Conservation (phyloP, 1,140 invertebrate species). For the Aphaenogaster rudis region DNA sequence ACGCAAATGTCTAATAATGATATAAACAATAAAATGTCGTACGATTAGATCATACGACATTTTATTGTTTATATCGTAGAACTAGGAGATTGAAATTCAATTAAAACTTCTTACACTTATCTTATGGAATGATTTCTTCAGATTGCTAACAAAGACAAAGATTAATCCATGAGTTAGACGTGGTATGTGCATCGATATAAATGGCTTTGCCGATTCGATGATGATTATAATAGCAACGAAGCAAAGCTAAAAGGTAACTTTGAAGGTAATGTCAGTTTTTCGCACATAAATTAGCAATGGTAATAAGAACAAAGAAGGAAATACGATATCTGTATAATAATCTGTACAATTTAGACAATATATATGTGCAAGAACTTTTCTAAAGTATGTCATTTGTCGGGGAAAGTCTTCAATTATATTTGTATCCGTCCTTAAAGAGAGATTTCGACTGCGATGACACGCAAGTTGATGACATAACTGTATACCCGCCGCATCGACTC, state of each 20-base stretch:
- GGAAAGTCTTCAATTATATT: slow-evolving; percentile 52
- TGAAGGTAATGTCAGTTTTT: not conserved
- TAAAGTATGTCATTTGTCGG: not conserved
- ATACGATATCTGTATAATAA: not conserved
- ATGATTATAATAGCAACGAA: not conserved
- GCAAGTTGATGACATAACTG: slow-evolving; percentile 60
- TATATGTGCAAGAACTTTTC: not conserved
- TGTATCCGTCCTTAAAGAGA: not conserved
- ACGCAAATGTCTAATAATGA: slow-evolving; percentile 54
- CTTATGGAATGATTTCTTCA: not conserved
- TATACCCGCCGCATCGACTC: slow-evolving; percentile 33
- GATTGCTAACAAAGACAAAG: not conserved
- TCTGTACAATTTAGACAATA: not conserved
- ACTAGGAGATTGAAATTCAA: not conserved
- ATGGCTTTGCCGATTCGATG: not conserved
- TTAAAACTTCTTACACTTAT: slow-evolving; percentile 20
- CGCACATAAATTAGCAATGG: not conserved
- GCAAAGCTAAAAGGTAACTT: not conserved
- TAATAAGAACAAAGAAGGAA: not conserved
- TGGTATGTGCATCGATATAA: not conserved
- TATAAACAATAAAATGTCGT: slow-evolving; percentile 22
- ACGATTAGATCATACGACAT: slow-evolving; percentile 62
- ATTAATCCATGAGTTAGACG: not conserved
- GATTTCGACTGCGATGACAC: slow-evolving; percentile 32
- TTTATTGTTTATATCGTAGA: slow-evolving; percentile 5